Evolutionary conservation across 2,797 vertebrate genomes (phyloP), one percentile per base, ranked within the genome.

Genomic region (Scolopax bukidnonensis): DNA sequence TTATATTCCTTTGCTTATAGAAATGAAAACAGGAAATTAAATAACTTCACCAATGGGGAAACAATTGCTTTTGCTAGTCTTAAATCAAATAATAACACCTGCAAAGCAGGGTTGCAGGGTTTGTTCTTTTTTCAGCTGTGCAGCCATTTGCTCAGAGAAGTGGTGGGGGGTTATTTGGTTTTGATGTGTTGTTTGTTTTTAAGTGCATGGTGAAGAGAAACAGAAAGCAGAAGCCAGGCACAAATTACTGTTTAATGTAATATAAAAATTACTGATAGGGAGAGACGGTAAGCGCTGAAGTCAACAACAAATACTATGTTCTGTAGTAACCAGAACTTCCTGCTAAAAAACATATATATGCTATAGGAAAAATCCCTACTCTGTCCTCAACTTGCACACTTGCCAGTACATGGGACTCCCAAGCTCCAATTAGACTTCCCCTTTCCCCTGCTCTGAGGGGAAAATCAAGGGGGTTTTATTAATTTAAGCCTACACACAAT

Each of bases 21-120:
- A 96, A 97, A 83, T 80, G 32, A 69, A 88, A 85, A 45, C 77
- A 96, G 92, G 77, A 97, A 97, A 97, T 97, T 65, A 95, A 96
- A 61, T 96, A 96, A 95, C 68, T 90, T 84, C 19, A 51, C 85
- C 33, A 69, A 27, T 21, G 38, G 81, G 74, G 89, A 95, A 94
- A 86, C 53, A 76, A 84, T 40, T 71, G 86, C 57, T 96, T 95
- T 92, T 90, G 89, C 51, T 74, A 96, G 60, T 86, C 50, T 68
- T 87, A 97, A 97, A 97, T 96, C 74, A 95, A 97, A 67, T 84
- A 95, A 67, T 41, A 85, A 79, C 32, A 96, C 41, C 91, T 69
- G 94, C 47, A 89, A 93, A 87, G 47, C 27, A 87, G 45, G 64
- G 75, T 28, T 87, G 33, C 17, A 60, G 32, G 61, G 74, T 81